Percentiles rank a stretch among this genome's conserved stretches.
Conservation (phyloP, 2,113 vertebrate species). For the Aegotheles bennettii region DNA sequence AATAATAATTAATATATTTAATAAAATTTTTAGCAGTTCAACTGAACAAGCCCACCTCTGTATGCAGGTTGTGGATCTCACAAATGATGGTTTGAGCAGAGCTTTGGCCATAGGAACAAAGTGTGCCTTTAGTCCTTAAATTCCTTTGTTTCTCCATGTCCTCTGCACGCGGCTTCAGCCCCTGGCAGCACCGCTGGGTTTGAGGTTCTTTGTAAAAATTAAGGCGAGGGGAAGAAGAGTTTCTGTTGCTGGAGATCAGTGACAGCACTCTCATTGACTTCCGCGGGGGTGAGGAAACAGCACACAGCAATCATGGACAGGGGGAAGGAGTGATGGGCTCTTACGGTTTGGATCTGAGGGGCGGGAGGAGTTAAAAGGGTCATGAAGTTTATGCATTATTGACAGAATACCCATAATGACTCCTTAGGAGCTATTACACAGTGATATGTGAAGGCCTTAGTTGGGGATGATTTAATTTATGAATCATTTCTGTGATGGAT, state of each 20-base stretch:
- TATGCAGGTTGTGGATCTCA: fast-evolving
- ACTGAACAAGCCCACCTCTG: background rate
- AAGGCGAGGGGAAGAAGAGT: background rate
- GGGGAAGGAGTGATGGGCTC: background rate
- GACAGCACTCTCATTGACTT: background rate
- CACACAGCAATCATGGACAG: fast-evolving
- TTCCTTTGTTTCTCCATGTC: background rate
- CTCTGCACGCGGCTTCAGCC: background rate
- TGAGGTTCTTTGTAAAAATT: background rate
- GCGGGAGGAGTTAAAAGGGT: slow-evolving; percentile 26
- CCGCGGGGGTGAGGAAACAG: background rate
- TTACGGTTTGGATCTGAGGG: background rate
- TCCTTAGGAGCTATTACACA: slow-evolving; percentile 35
- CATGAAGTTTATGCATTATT: slow-evolving; percentile 50
- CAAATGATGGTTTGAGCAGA: background rate
- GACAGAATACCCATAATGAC: slow-evolving; percentile 47
- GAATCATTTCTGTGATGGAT: slow-evolving; percentile 53
- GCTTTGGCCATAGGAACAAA: background rate
- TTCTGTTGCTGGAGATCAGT: background rate
- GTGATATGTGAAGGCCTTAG: slow-evolving; percentile 34
- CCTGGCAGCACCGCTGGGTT: background rate
- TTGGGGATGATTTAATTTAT: slow-evolving; percentile 56
- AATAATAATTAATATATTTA: too few species aligned
- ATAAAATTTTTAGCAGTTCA: background rate
- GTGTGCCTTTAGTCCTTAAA: background rate